Conservation (phyloP, 2,113 vertebrate genomes). For the Passer montanus region DNA sequence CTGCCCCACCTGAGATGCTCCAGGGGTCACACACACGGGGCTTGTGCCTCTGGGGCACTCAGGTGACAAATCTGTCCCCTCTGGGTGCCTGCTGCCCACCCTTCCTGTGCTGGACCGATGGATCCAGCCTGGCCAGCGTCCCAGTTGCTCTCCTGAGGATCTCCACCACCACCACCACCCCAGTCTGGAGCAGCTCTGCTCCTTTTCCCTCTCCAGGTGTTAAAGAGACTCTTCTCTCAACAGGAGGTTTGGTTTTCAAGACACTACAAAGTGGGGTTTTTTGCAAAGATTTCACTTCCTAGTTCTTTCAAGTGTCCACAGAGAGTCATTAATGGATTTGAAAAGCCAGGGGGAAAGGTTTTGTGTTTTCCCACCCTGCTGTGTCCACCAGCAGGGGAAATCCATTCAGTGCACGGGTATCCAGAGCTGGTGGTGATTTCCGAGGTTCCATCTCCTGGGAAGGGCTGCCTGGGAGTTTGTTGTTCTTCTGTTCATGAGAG, state of each 20-base stretch:
- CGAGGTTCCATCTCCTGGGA: background rate
- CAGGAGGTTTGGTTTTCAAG: background rate
- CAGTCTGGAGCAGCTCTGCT: background rate
- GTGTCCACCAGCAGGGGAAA: background rate
- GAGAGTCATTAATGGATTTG: background rate
- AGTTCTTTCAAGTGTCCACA: background rate
- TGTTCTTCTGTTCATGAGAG: background rate
- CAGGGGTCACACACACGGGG: background rate
- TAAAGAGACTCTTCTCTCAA: background rate
- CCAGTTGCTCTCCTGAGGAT: background rate
- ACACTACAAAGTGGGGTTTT: fast-evolving
- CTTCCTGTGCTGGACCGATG: background rate
- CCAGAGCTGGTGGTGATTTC: background rate
- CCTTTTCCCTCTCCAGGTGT: background rate
- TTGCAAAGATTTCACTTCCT: background rate
- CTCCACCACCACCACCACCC: background rate
- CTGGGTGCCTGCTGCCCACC: background rate
- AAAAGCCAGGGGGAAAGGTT: background rate
- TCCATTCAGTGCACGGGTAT: background rate
- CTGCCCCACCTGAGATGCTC: background rate
- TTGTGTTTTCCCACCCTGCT: background rate
- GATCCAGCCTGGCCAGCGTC: background rate
- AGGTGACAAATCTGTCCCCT: background rate
- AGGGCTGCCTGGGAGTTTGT: background rate
- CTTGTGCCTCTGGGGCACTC: background rate